Base-by-base conservation (phyloP, 2,888 invertebrate species). In the Dryobotodes eremita region DNA sequence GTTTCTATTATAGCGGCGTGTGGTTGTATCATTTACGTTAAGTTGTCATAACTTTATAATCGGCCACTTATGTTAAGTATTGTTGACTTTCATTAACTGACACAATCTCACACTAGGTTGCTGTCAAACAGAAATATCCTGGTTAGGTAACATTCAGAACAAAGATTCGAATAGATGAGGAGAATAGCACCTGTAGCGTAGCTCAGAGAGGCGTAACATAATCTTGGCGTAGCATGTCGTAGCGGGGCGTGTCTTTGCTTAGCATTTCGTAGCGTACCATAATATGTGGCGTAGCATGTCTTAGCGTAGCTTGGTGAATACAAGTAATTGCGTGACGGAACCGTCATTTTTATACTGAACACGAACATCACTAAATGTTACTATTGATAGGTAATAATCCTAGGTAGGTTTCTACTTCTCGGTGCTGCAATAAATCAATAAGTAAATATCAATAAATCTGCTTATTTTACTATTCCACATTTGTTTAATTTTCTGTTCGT, bases 1-100 rank as follows among this genome's bases (percentile, higher is more conserved):
- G 84, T 87, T 87, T 87, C 82, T 89, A 82, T 79, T 83, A 69
- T 74, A 87, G 77, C 50, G 76, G 69, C 42, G 70, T 71, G 68
- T 66, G 26, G 53, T 79, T 50, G 71, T 70, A 62, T 71, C 68
- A 71, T 71, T 75, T 73, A 79, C 75, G 59, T 15, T 70, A n/a
- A 65, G 57, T 64, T 79, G 74, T 71, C 72, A 75, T 64, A 57
- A 80, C 77, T 79, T 77, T 82, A 75, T 75, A 84, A 83, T 80
- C 77, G 20, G 78, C 73, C 61, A 83, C 85, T 85, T 79, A 57
- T 71, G 66, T 69, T 59, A 59, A 64, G 77, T 69, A 71, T 64
- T 77, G 78, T 86, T 78, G 50, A 78, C 74, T 75, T 80, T 75
- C n/a, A 26, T 57, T 15, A 26, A 55, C n/a, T 50, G 55, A 23